phyloP scores from a whole-genome alignment of 2,113 vertebrate genomes.

The Pterocles burchelli region DNA sequence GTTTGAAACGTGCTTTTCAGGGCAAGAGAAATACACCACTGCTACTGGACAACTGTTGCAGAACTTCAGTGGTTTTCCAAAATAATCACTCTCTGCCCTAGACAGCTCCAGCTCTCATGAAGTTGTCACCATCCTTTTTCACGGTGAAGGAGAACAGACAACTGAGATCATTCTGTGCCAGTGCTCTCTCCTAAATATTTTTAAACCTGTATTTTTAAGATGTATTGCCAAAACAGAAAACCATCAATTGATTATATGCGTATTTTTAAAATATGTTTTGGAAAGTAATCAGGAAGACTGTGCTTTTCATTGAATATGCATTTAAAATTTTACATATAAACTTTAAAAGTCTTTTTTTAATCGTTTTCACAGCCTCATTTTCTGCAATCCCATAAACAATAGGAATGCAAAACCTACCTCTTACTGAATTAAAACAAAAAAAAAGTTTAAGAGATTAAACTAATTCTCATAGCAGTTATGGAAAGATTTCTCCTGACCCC shows the following conservation, averaged over 20 bases:
- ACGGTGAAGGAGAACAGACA: background rate
- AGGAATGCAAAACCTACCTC: background rate
- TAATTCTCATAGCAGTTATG: background rate
- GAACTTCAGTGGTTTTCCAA: background rate
- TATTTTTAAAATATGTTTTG: background rate
- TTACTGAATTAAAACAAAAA: background rate
- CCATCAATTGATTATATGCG: fast-evolving
- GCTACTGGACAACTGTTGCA: background rate
- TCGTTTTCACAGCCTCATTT: background rate
- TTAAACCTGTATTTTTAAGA: background rate
- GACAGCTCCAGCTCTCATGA: background rate
- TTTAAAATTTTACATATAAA: background rate
- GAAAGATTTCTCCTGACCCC: background rate
- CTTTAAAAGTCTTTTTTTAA: background rate
- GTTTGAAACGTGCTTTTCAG: background rate
- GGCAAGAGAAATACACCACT: background rate
- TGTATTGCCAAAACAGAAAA: background rate
- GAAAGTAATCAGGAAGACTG: background rate
- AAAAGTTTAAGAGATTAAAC: background rate
- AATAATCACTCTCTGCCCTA: background rate
- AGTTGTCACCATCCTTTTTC: background rate
- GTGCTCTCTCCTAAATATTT: background rate
- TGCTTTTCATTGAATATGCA: background rate
- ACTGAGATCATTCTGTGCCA: background rate
- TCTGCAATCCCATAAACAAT: background rate